A percentile compares a stretch with the other conserved stretches of the same genome.
These are phyloP conservation scores for Eucera pruinosa DNA, from an alignment of 2,888 invertebrate genomes.

Conservation along the genomic window DNA sequence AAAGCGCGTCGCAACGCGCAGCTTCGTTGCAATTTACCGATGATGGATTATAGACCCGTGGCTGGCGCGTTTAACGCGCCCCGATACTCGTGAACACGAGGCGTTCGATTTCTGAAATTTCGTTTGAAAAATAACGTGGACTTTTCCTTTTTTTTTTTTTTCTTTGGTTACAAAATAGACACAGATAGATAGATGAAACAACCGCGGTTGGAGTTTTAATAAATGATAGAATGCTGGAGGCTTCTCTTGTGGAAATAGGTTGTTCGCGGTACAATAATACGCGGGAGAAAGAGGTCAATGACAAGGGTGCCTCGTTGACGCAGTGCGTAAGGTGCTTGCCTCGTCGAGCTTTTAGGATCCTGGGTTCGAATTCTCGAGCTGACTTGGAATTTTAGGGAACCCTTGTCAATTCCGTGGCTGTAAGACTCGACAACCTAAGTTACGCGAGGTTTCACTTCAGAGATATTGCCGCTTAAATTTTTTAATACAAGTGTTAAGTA, in stretches of 20 bases:
- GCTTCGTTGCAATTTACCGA: slow-evolving; percentile 14
- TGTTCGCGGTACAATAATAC: background rate
- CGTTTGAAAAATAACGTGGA: background rate
- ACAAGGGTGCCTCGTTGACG: background rate
- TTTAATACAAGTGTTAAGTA: too few relatives aligned
- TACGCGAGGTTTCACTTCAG: too few relatives aligned
- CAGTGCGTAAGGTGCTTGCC: background rate
- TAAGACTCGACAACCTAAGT: too few relatives aligned
- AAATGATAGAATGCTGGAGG: background rate
- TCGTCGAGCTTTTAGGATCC: too few relatives aligned
- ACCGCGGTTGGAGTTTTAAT: background rate
- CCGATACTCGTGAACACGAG: background rate
- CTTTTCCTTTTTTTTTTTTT: background rate
- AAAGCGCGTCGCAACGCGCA: background rate
- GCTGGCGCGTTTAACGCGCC: background rate
- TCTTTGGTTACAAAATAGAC: background rate
- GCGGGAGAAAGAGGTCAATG: background rate
- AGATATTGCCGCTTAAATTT: too few relatives aligned
- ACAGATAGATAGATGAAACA: background rate
- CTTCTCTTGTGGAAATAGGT: background rate
- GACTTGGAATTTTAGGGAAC: too few relatives aligned
- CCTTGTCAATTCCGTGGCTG: too few relatives aligned
- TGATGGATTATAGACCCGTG: slow-evolving; percentile 22
- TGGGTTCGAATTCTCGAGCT: too few relatives aligned
- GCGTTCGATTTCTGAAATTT: background rate